Conservation (phyloP, 37 sponge, comb jelly and placozoan genomes). For the Chondrilla cf. caribensis region DNA sequence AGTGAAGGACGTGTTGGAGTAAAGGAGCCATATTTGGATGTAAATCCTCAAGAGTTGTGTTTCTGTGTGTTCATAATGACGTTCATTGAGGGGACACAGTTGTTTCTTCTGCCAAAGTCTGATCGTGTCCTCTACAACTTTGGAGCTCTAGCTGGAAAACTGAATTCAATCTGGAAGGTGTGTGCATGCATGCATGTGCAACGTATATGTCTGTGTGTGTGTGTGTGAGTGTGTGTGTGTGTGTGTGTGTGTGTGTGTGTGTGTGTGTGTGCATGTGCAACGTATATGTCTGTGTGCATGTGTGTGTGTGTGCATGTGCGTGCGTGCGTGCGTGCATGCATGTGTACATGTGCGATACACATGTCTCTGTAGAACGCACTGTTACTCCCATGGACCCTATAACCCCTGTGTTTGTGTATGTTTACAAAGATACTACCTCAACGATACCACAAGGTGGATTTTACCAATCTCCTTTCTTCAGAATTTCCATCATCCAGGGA, state of each 20-base stretch:
- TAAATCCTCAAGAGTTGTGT: neutral
- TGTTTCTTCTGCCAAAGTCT: neutral
- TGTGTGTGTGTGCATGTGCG: slow-evolving; percentile 35
- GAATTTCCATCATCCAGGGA: slow-evolving; percentile 8
- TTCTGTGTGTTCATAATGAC: slow-evolving; percentile 4
- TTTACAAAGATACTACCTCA: no score
- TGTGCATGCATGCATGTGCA: slow-evolving; percentile 27
- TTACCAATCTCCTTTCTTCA: no score
- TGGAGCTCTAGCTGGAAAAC: slow-evolving; percentile 17
- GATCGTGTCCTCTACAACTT: neutral
- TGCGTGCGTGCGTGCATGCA: slow-evolving; percentile 8
- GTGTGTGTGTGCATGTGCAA: slow-evolving; percentile 53
- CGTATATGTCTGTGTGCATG: slow-evolving; percentile 54
- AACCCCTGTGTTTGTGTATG: no score
- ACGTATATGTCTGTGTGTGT: slow-evolving; percentile 52
- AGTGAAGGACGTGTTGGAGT: neutral
- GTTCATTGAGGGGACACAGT: neutral
- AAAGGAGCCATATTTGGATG: neutral
- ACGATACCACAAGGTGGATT: no score
- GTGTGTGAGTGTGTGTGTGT: slow-evolving; percentile 58
- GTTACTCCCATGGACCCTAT: no score
- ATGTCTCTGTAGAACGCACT: no score
- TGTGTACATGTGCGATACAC: neutral
- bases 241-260: slow-evolving; percentile 52
- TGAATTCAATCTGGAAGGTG: slow-evolving; percentile 9